Evolutionary conservation across 35 echinoderm and acorn worm genomes (phyloP).

Genomic region (Acanthaster planci): DNA sequence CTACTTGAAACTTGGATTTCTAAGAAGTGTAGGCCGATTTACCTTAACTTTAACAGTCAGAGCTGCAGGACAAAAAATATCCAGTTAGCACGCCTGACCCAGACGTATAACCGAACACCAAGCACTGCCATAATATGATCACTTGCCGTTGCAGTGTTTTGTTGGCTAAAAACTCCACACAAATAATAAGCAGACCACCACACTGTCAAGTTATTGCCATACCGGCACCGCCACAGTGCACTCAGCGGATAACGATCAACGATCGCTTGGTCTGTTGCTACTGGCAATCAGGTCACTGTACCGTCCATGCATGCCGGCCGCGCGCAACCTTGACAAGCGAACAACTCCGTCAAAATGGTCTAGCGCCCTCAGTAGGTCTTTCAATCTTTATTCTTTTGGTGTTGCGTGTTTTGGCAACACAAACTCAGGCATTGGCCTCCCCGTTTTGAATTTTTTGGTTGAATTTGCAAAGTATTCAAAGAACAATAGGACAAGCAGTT

Average conservation of each 20-base stretch:
- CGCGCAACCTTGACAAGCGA: no score
- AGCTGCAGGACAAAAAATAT: no score
- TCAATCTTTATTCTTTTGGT: not conserved
- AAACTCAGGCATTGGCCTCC: no score
- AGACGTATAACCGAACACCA: not conserved
- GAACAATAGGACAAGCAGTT: no score
- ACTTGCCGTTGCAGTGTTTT: not conserved
- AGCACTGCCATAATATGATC: not conserved
- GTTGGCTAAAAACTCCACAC: not conserved
- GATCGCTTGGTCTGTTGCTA: conserved; percentile 18
- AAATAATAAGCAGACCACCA: not conserved
- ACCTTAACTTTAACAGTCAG: no score
- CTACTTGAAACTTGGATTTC: no score
- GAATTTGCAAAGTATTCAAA: no score
- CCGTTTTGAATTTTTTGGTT: no score
- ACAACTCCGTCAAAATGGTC: not conserved
- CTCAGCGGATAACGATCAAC: not conserved
- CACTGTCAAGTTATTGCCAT: not conserved
- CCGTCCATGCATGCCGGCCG: not conserved
- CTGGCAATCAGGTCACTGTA: conserved; percentile 1
- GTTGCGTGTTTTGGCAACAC: no score
- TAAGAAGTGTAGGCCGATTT: no score
- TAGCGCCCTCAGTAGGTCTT: not conserved
- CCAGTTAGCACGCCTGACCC: no score
- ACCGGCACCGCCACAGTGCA: not conserved